These are phyloP conservation scores for Podargus strigoides DNA, from an alignment of 2,797 vertebrate genomes.

Conservation along the genomic window DNA sequence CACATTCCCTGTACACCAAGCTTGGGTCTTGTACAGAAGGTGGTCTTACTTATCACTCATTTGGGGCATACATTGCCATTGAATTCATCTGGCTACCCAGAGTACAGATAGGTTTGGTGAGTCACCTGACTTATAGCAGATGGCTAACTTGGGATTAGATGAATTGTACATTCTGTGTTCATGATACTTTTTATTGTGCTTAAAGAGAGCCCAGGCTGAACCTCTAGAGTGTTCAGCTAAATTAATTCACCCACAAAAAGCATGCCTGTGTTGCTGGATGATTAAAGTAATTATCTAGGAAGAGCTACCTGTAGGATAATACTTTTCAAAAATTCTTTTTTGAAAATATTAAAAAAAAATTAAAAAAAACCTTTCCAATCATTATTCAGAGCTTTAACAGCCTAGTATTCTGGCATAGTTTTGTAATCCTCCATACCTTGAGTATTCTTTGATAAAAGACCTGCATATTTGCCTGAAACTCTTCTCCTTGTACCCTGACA, in stretches of 20 bases:
- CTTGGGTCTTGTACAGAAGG: background rate
- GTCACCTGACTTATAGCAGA: background rate
- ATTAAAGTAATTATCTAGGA: background rate
- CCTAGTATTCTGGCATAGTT: background rate
- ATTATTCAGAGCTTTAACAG: background rate
- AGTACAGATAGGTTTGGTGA: background rate
- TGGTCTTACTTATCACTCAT: background rate
- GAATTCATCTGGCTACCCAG: background rate
- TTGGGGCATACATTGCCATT: no score
- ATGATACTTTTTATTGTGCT: background rate
- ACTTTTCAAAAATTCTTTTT: background rate
- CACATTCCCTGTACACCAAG: background rate
- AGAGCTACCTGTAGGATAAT: background rate
- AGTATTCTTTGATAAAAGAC: background rate
- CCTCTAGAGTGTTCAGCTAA: background rate
- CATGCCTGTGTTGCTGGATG: background rate
- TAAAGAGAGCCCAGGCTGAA: background rate
- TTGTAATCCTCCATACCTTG: background rate
- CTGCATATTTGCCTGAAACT: background rate
- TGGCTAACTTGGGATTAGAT: background rate
- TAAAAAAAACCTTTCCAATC: background rate
- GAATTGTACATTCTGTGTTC: background rate
- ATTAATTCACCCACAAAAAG: background rate
- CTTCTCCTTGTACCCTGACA: background rate
- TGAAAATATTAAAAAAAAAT: background rate